Evolutionary conservation across 37 sponge, comb jelly and placozoan species (phyloP).

Genomic region (Diacarnus erythraeanus): DNA sequence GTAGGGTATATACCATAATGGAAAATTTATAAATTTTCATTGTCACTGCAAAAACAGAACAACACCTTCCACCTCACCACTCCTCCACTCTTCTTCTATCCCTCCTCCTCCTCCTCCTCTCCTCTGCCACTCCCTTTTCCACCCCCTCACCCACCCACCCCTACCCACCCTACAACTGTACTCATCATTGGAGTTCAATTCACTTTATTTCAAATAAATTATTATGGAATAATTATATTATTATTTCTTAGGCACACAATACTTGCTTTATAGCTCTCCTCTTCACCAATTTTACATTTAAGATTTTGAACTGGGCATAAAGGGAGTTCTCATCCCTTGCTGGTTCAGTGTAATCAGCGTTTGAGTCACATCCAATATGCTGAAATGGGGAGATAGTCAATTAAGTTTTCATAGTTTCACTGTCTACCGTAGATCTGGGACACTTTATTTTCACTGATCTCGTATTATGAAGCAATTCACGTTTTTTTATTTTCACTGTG

Average conservation of each 20-base stretch:
- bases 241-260: background rate
- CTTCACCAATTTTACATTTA: slow-evolving; percentile 25
- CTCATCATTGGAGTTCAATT: too few relatives aligned
- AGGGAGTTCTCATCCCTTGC: slow-evolving; percentile 36
- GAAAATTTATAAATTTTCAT: background rate
- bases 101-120: too few relatives aligned
- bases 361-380: background rate
- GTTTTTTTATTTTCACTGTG: too few relatives aligned
- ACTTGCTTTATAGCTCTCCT: slow-evolving; percentile 21
- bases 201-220: background rate
- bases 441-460: too few relatives aligned
- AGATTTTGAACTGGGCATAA: slow-evolving; percentile 34
- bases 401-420: too few relatives aligned
- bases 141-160: background rate
- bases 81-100: too few relatives aligned
- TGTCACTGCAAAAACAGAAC: too few relatives aligned
- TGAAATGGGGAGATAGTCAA: too few relatives aligned
- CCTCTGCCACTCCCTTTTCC: too few relatives aligned
- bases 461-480: too few relatives aligned
- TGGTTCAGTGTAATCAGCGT: slow-evolving; percentile 26
- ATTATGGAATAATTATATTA: background rate
- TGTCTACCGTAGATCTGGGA: too few relatives aligned
- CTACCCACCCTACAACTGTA: background rate
- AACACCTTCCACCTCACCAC: too few relatives aligned
- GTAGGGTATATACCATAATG: background rate